These are phyloP conservation scores for Drymonia ruficornis DNA, from an alignment of 2,888 invertebrate species.

Conservation along the genomic window DNA sequence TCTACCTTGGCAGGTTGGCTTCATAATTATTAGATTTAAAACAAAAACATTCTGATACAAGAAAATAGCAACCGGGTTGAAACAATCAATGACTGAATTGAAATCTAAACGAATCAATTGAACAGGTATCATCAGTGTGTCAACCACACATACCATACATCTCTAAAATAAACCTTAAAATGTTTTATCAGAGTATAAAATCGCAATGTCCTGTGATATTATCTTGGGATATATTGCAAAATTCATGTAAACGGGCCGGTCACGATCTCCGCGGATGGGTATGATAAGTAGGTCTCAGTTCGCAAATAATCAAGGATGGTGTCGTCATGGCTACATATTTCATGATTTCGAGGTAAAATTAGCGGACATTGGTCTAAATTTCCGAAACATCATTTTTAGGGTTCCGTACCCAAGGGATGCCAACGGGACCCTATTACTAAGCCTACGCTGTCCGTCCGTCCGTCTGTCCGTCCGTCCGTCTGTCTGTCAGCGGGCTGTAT, in stretches of 20 bases:
- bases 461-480: too few species aligned
- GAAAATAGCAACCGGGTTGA: neutral
- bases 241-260: neutral
- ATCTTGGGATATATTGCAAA: neutral
- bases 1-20: too few species aligned
- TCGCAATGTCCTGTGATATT: constrained; percentile 16
- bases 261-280: neutral
- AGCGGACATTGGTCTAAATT: neutral
- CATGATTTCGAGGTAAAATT: neutral
- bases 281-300: neutral
- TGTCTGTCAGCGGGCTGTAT: too few species aligned
- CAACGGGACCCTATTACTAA: too few species aligned
- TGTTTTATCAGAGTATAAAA: neutral
- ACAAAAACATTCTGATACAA: too few species aligned
- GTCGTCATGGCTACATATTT: neutral
- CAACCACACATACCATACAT: neutral
- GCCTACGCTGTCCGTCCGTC: too few species aligned
- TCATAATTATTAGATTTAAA: too few species aligned
- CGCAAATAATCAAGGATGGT: constrained; percentile 5
- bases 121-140: constrained; percentile 7
- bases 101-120: constrained; percentile 23
- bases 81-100: constrained; percentile 4
- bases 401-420: too few species aligned
- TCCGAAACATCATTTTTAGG: too few species aligned
- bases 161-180: constrained; percentile 1